These are phyloP conservation scores for Meloidogyne hapla DNA, from an alignment of 1,140 invertebrate species.

Conservation along the genomic window DNA sequence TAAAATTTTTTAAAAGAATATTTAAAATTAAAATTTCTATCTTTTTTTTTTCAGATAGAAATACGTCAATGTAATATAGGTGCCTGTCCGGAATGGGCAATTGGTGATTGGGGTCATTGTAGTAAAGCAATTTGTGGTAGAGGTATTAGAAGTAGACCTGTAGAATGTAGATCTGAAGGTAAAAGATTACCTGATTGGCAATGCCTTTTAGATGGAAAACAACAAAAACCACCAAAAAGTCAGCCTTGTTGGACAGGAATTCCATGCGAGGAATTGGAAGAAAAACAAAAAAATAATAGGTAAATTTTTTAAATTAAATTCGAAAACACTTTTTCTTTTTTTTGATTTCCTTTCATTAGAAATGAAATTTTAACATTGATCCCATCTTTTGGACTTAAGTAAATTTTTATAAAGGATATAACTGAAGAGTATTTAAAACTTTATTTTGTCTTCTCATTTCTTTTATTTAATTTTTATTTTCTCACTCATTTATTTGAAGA, in stretches of 20 bases:
- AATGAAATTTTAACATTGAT: no score
- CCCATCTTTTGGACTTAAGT: no score
- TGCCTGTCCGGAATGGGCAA: constrained; percentile 30
- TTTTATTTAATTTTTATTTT: no score
- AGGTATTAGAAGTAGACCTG: constrained; percentile 66
- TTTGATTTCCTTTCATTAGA: no score
- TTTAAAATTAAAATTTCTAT: no score
- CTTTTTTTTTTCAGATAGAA: constrained; percentile 4
- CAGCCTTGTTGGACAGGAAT: constrained; percentile 42
- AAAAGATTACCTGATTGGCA: constrained; percentile 21
- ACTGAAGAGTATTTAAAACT: no score
- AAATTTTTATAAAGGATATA: no score
- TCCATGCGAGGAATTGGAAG: constrained; percentile 62
- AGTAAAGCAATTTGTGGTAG: constrained; percentile 67
- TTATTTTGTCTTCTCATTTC: no score
- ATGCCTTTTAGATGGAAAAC: constrained; percentile 16
- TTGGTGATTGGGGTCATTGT: constrained; percentile 61
- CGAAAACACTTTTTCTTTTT: no score
- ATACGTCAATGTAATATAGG: constrained; percentile 15
- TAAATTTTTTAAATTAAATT: neutral
- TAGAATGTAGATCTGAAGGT: constrained; percentile 37
- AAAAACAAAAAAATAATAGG: constrained; percentile 24
- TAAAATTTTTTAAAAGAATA: no score
- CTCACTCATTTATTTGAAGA: no score
- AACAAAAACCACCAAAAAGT: constrained; percentile 36